Conservation (phyloP, 92 coral and sea anemone species). For the Zoanthus gigantus region DNA sequence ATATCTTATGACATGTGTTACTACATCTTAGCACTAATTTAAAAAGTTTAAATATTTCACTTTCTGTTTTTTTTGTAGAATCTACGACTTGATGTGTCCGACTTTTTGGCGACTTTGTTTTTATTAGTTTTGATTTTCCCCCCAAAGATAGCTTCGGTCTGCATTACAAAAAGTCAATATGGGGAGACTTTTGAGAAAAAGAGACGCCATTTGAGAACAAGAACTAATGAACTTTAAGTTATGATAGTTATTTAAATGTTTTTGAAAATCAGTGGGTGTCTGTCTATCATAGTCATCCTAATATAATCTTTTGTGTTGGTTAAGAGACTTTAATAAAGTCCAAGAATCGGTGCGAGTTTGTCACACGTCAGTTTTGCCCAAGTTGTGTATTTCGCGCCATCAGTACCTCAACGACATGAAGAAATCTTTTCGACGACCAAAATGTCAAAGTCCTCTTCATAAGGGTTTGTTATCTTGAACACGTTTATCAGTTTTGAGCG, state of each 20-base stretch:
- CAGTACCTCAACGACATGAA: conserved; percentile 34
- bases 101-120: background rate
- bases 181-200: background rate
- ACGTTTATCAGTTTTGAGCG: background rate
- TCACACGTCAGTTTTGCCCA: background rate
- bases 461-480: conserved; percentile 24
- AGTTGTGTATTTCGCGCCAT: conserved; percentile 3
- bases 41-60: conserved; percentile 5
- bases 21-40: conserved; percentile 5
- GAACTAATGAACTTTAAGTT: conserved; percentile 31
- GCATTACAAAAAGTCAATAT: conserved; percentile 2
- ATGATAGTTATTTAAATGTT: conserved; percentile 47
- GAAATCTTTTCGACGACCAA: conserved; percentile 7
- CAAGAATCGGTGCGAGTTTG: background rate
- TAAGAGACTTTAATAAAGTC: conserved; percentile 2
- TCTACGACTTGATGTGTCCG: background rate
- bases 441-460: conserved; percentile 22
- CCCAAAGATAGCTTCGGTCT: background rate
- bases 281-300: conserved; percentile 24
- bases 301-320: conserved; percentile 43
- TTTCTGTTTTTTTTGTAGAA: conserved; percentile 3
- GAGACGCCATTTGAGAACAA: conserved; percentile 26
- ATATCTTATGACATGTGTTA: conserved; percentile 26
- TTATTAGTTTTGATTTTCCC: background rate
- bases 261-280: conserved; percentile 39